Conservation (phyloP, 2,113 vertebrate genomes). For the Diphyllodes magnificus region DNA sequence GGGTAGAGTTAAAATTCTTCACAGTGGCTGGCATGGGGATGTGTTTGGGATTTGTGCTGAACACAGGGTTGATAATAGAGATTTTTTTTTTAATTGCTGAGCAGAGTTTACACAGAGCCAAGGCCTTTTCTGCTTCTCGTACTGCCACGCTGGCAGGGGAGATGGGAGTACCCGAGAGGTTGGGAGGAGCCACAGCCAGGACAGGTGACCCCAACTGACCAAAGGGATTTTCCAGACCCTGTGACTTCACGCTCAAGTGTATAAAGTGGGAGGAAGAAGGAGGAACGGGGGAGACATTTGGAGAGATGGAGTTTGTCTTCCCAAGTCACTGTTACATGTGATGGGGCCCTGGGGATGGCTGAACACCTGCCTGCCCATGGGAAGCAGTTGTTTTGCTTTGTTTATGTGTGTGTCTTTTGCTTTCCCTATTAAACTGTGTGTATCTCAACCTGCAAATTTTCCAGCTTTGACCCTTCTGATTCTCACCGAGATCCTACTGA, state of each 20-base stretch:
- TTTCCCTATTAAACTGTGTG: background rate
- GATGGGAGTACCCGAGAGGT: rapidly evolving
- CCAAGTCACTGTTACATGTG: rapidly evolving
- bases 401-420: background rate
- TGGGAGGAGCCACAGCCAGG: background rate
- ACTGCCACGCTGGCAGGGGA: rapidly evolving
- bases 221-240: background rate
- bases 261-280: background rate
- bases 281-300: background rate
- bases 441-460: background rate
- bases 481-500: background rate
- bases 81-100: background rate
- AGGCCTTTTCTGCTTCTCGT: background rate
- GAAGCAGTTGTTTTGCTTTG: background rate
- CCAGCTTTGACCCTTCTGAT: background rate
- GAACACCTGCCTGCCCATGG: background rate
- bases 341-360: background rate
- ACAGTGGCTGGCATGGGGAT: background rate
- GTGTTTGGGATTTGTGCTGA: background rate
- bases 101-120: background rate
- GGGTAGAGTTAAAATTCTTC: background rate
- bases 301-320: background rate
- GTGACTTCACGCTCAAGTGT: background rate
- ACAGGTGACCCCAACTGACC: background rate
- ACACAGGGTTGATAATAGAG: background rate